Evolutionary conservation across 2,888 invertebrate species (phyloP).

Genomic region (Uropetala carovei): DNA sequence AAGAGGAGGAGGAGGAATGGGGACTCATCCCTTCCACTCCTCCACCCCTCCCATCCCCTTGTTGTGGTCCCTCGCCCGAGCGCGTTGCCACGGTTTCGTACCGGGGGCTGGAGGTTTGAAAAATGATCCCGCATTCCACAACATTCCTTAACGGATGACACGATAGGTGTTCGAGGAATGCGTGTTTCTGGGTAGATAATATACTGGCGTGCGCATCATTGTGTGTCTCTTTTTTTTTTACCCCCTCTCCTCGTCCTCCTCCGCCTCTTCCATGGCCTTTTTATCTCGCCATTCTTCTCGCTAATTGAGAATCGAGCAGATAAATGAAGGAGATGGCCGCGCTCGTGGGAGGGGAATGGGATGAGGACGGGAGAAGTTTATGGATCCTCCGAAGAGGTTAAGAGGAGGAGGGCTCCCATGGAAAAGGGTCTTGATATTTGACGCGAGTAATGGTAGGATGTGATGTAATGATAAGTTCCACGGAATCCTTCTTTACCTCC

Average conservation of each 20-base stretch:
- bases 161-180: slow-evolving; percentile 59
- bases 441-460: too few relatives aligned
- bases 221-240: slow-evolving; percentile 25
- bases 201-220: slow-evolving; percentile 61
- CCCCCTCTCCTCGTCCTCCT: neutral
- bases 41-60: neutral
- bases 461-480: too few relatives aligned
- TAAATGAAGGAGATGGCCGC: slow-evolving; percentile 30
- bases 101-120: slow-evolving; percentile 48
- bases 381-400: neutral
- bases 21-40: neutral
- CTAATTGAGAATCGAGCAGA: slow-evolving; percentile 63
- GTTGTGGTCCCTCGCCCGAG: neutral
- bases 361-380: neutral
- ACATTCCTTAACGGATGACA: slow-evolving; percentile 54
- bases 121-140: slow-evolving; percentile 58
- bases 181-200: slow-evolving; percentile 58
- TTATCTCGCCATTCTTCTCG: slow-evolving; percentile 63
- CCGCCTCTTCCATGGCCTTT: neutral
- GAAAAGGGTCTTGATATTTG: neutral
- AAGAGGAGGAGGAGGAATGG: neutral
- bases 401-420: neutral
- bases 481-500: too few relatives aligned
- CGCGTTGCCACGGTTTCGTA: slow-evolving; percentile 54
- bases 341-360: neutral